These are phyloP conservation scores for Gastrophysa polygoni DNA, from an alignment of 2,888 invertebrate species.

Conservation along the genomic window DNA sequence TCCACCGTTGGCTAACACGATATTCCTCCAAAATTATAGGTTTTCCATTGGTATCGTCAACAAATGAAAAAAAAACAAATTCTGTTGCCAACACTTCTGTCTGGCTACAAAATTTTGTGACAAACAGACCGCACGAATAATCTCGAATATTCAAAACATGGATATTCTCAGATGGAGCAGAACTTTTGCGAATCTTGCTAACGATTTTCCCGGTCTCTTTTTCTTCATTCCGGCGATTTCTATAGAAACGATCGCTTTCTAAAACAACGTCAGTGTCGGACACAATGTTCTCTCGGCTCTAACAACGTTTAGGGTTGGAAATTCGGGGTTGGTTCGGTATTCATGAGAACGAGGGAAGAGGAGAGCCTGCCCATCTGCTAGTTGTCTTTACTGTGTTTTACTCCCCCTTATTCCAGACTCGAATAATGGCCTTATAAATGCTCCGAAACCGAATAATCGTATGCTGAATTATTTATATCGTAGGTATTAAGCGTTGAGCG, in stretches of 20 bases:
- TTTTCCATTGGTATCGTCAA: too few species aligned
- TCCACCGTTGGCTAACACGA: too few species aligned
- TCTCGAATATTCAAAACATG: too few species aligned
- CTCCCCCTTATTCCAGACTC: neutral
- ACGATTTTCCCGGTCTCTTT: too few species aligned
- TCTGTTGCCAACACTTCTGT: too few species aligned
- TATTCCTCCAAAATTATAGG: too few species aligned
- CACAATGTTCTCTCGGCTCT: neutral
- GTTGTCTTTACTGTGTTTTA: conserved; percentile 9
- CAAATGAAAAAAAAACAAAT: too few species aligned
- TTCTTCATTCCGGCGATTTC: neutral
- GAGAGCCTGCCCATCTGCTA: conserved; percentile 1
- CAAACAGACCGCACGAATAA: too few species aligned
- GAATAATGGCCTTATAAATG: neutral
- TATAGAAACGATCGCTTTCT: neutral
- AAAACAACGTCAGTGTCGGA: neutral
- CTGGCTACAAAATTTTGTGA: too few species aligned
- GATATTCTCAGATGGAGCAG: too few species aligned
- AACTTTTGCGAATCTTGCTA: too few species aligned
- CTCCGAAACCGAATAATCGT: neutral
- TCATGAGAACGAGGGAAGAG: conserved; percentile 3
- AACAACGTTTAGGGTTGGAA: conserved; percentile 2
- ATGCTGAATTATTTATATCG: neutral
- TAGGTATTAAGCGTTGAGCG: too few species aligned
- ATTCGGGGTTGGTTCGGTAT: neutral